Evolutionary conservation across 2,797 vertebrate species (phyloP).

Genomic region (Urosaurus nigricauda): DNA sequence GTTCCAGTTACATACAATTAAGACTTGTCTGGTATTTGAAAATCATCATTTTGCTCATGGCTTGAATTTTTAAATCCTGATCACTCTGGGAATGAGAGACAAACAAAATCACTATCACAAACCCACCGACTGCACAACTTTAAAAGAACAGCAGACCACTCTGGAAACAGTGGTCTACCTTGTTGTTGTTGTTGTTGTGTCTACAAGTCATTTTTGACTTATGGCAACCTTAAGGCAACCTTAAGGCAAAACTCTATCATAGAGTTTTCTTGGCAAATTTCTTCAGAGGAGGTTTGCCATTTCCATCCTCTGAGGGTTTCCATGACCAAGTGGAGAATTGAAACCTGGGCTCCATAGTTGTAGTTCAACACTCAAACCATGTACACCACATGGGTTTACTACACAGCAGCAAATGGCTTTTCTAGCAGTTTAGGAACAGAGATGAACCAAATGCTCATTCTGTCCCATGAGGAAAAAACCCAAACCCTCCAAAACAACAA

Average conservation of each 20-base stretch:
- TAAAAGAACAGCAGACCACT: background rate
- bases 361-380: too few species aligned
- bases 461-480: background rate
- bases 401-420: background rate
- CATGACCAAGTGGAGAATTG: too few species aligned
- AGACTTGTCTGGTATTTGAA: background rate
- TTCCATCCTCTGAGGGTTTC: too few species aligned
- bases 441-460: background rate
- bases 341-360: too few species aligned
- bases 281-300: too few species aligned
- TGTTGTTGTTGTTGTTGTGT: too few species aligned
- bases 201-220: too few species aligned
- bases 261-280: too few species aligned
- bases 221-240: too few species aligned
- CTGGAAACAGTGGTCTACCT: background rate
- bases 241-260: too few species aligned
- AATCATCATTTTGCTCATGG: background rate
- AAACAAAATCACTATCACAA: background rate
- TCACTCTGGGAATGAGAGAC: background rate
- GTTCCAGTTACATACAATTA: background rate
- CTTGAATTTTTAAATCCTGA: background rate
- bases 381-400: too few species aligned
- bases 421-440: background rate
- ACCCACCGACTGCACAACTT: background rate
- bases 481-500: background rate